Base-by-base conservation (phyloP, 1,140 invertebrate species). In the Physella acuta region DNA sequence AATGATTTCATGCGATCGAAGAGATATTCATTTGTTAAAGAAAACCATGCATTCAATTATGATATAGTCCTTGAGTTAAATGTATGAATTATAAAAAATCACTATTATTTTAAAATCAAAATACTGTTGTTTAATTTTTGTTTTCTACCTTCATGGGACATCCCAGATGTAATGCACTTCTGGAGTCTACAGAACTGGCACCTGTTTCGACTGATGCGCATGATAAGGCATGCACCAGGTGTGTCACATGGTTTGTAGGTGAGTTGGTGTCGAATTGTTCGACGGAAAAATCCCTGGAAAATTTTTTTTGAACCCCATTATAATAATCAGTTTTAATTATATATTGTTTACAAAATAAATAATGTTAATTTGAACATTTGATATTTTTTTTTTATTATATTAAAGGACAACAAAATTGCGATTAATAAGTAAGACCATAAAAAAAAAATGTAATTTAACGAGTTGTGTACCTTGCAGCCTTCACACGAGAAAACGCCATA, bases 111-210 rank as follows among this genome's bases (percentile, higher is more conserved):
- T n/a, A n/a, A n/a, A n/a, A n/a, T n/a, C n/a, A n/a, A n/a, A n/a
- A n/a, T n/a, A n/a, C n/a, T n/a, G n/a, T n/a, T n/a, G n/a, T n/a
- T n/a, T n/a, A n/a, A n/a, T n/a, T n/a, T n/a, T n/a, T n/a, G n/a
- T n/a, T n/a, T n/a, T 44, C 91, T 84, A 97, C 95, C 96, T 90
- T 99, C 97, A 88, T 95, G 91, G 84, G 94, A 97, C 97, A 99
- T 99, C 81, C 97, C 97, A 68, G 99, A 89, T 80, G 94, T 91
- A 78, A 99, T 90, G 88, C 97, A 99, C 90, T 99, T 99, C 89
- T 98, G 94, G 78, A 99, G 90, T 78, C 97, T 90, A 87, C 97
- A 99, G 88, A 96, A 99, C 88, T 99, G 97, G 87, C 97, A 99
- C 76, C 97, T 88, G 88, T 99, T 99, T 72, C 97, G 88, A 87